Conservation (phyloP, 1,140 invertebrate species). For the Oryctes rhinoceros region DNA sequence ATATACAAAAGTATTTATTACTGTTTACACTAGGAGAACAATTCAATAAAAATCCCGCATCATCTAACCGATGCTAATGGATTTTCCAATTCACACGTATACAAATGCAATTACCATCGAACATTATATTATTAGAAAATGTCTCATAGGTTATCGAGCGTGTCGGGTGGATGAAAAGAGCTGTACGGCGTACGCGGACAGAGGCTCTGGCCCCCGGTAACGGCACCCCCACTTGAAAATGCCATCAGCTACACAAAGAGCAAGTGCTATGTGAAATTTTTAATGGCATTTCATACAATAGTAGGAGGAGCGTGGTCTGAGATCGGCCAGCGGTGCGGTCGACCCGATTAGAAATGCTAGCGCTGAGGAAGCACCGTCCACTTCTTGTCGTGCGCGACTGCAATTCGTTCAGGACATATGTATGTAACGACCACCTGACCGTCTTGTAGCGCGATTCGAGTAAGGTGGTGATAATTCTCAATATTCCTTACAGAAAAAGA, state of each 20-base stretch:
- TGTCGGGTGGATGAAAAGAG: slow-evolving; percentile 38
- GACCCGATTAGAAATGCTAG: slow-evolving; percentile 1
- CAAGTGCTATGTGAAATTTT: slow-evolving; percentile 50
- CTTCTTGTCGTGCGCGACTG: neutral
- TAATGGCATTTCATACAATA: slow-evolving; percentile 50
- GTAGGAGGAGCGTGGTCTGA: slow-evolving; percentile 45
- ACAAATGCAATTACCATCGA: slow-evolving; percentile 13
- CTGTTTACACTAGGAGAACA: slow-evolving; percentile 24
- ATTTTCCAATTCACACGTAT: slow-evolving; percentile 31
- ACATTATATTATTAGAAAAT: slow-evolving; percentile 32
- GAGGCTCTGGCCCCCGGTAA: slow-evolving; percentile 30
- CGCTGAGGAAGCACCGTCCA: neutral
- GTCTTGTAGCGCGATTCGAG: neutral
- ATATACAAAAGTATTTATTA: slow-evolving; percentile 12
- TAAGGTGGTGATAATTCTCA: slow-evolving; percentile 1
- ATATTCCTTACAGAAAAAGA: neutral
- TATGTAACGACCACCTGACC: slow-evolving; percentile 15
- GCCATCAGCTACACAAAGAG: slow-evolving; percentile 47
- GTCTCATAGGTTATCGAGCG: slow-evolving; percentile 29
- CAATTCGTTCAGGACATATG: slow-evolving; percentile 13
- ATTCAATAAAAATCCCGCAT: slow-evolving; percentile 15
- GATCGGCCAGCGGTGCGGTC: slow-evolving; percentile 40
- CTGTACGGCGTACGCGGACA: slow-evolving; percentile 17
- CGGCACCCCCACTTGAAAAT: slow-evolving; percentile 46
- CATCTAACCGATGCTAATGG: slow-evolving; percentile 29